phyloP scores from a whole-genome alignment of 2,113 vertebrate species.

The Boulengeromyrus knoepffleri region DNA sequence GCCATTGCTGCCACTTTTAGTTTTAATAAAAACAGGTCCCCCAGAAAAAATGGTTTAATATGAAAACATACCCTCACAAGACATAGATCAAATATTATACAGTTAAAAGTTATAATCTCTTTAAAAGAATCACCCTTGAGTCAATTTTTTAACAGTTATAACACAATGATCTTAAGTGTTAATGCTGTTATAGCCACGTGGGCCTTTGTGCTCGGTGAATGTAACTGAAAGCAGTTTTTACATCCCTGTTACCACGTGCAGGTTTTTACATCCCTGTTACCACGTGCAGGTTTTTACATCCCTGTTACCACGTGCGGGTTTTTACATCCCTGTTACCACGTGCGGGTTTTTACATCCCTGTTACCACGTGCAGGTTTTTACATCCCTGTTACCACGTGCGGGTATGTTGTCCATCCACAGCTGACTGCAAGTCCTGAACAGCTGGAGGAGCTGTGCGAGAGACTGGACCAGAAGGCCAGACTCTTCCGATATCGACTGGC shows the following conservation, averaged over 20 bases:
- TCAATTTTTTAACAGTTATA: background rate
- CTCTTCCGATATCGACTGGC: slow-evolving; percentile 56
- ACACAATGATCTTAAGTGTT: background rate
- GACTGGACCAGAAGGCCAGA: slow-evolving; percentile 48
- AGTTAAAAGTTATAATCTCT: too few species aligned
- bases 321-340: background rate
- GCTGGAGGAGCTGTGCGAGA: slow-evolving; percentile 51
- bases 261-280: background rate
- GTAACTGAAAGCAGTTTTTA: background rate
- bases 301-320: background rate
- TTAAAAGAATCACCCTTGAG: too few species aligned
- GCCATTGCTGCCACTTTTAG: background rate
- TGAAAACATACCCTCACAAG: background rate
- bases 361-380: background rate
- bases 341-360: background rate
- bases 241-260: background rate
- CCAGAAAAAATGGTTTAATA: background rate
- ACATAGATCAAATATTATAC: background rate
- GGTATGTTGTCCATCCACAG: slow-evolving; percentile 36
- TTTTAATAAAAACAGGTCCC: background rate
- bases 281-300: background rate
- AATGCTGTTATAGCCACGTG: background rate
- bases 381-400: background rate
- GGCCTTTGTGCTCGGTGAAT: background rate
- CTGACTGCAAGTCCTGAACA: slow-evolving; percentile 64